Base-by-base conservation (phyloP, 2,797 vertebrate genomes). In the Valencia hispanica region DNA sequence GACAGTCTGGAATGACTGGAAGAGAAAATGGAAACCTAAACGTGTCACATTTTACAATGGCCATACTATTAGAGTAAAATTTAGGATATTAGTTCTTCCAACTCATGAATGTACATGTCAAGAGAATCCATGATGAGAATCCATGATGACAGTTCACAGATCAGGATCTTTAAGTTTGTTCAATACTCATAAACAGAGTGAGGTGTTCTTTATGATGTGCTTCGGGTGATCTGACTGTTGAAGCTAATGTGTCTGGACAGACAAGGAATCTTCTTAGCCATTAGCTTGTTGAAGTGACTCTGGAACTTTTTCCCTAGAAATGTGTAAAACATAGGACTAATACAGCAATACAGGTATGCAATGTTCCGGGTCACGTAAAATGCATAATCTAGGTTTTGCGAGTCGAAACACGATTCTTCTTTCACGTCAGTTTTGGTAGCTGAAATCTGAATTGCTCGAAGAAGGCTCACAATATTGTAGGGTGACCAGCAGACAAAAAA, bases 271-370 rank as follows among this genome's bases (percentile, higher is more conserved):
- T 74, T 91, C 48, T 90, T 94, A 0, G 77, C 78, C 14, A 96
- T 15, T 68, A 95, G 72, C 70, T 85, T 90, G 18, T 61, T 84
- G 72, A 96, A 93, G 77, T 96, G 94, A 20, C 79, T 92, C 75
- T 95, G 95, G 74, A 96, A 96, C 86, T 96, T 96, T 83, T 95
- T 96, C 0, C 96, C 96, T 30, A 96, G 79, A 39, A 96, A 96
- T 0, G 95, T 96, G 80, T 96, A 96, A 81, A 96, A 95, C 20
- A 96, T 78, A 0, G 96, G 96, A 74, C 94, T 95, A 41, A 96
- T 92, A 83, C 95, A 96, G 79, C 95, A 95, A 75, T 96, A 96
- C 25, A 96, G 66, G 72, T 95, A 96, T 18, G 96, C 95, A 0
- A 96, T 72, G 79, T 96, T 96, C 0, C 94, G 89, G 0, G 93